Evolutionary conservation across 2,113 vertebrate species (phyloP).

Genomic region (Syngnathus floridae): DNA sequence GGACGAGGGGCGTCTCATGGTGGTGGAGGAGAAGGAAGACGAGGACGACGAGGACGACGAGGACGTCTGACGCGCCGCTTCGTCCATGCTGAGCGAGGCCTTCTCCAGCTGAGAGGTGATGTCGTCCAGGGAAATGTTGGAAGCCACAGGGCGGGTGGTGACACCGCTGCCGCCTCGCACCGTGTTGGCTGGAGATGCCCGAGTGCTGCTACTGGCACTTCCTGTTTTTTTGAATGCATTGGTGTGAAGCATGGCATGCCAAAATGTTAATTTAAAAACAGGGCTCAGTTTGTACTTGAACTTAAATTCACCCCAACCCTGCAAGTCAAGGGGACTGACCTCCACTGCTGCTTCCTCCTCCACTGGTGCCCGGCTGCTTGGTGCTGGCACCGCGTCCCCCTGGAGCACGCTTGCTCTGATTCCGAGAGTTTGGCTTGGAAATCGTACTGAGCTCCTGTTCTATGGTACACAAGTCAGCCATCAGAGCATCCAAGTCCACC

Average conservation of each 20-base stretch:
- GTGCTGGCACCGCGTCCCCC: slow-evolving; percentile 73
- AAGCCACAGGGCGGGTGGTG: slow-evolving; percentile 70
- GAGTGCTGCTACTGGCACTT: slow-evolving; percentile 75
- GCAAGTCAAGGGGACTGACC: slow-evolving; percentile 46
- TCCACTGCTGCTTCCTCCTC: slow-evolving; percentile 70
- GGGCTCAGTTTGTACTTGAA: not conserved
- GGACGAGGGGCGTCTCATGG: slow-evolving; percentile 51
- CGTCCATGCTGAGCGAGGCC: slow-evolving; percentile 97
- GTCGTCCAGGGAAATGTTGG: slow-evolving; percentile 91
- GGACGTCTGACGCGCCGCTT: slow-evolving; percentile 87
- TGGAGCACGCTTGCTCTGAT: slow-evolving; percentile 74
- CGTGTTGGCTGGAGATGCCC: slow-evolving; percentile 84
- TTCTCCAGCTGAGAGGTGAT: slow-evolving; percentile 96
- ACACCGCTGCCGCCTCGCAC: slow-evolving; percentile 68
- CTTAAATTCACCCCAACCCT: not conserved
- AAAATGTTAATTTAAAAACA: not conserved
- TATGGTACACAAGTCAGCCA: slow-evolving; percentile 97
- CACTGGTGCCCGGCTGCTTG: slow-evolving; percentile 66
- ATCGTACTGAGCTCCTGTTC: slow-evolving; percentile 94
- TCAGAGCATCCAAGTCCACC: slow-evolving; percentile 94
- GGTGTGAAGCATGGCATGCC: not conserved
- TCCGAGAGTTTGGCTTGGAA: slow-evolving; percentile 78
- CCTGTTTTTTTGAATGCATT: slow-evolving; percentile 33
- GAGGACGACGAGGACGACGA: slow-evolving; percentile 67
- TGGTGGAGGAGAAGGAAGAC: slow-evolving; percentile 68